These are phyloP conservation scores for Gallinago nigripennis DNA, from an alignment of 2,797 vertebrate genomes.

Conservation along the genomic window DNA sequence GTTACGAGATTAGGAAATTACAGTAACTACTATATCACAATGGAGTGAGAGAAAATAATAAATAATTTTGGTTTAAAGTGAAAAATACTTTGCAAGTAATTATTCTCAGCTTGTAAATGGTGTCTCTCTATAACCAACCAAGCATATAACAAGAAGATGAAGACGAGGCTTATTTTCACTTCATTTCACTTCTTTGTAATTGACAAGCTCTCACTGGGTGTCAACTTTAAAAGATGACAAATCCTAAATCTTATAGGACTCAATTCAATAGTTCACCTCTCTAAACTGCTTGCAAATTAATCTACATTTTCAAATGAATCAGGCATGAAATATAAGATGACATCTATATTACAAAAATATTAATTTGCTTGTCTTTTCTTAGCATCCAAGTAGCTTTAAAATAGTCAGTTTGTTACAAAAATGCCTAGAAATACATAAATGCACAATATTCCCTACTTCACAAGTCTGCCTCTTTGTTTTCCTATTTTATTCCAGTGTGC, in stretches of 20 bases:
- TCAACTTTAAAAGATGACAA: slow-evolving; percentile 97
- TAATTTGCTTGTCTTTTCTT: slow-evolving; percentile 81
- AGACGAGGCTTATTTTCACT: slow-evolving; percentile 94
- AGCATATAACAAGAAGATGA: slow-evolving; percentile 98
- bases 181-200: slow-evolving; percentile 97
- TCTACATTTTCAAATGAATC: slow-evolving; percentile 93
- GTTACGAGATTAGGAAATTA: slow-evolving; percentile 43
- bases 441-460: neutral
- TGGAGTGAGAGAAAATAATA: slow-evolving; percentile 61
- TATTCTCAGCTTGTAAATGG: slow-evolving; percentile 92
- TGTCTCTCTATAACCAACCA: slow-evolving; percentile 87
- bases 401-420: slow-evolving; percentile 67
- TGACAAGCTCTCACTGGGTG: slow-evolving; percentile 93
- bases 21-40: neutral
- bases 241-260: slow-evolving; percentile 91
- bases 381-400: slow-evolving; percentile 62
- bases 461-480: slow-evolving; percentile 4
- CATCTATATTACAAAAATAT: slow-evolving; percentile 91
- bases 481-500: neutral
- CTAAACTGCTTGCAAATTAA: slow-evolving; percentile 91
- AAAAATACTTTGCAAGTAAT: slow-evolving; percentile 91
- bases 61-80: slow-evolving; percentile 86
- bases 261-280: slow-evolving; percentile 88
- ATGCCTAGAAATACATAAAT: slow-evolving; percentile 5
- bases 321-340: slow-evolving; percentile 88